phyloP scores from a whole-genome alignment of 2,797 vertebrate species.

The Picus viridis region DNA sequence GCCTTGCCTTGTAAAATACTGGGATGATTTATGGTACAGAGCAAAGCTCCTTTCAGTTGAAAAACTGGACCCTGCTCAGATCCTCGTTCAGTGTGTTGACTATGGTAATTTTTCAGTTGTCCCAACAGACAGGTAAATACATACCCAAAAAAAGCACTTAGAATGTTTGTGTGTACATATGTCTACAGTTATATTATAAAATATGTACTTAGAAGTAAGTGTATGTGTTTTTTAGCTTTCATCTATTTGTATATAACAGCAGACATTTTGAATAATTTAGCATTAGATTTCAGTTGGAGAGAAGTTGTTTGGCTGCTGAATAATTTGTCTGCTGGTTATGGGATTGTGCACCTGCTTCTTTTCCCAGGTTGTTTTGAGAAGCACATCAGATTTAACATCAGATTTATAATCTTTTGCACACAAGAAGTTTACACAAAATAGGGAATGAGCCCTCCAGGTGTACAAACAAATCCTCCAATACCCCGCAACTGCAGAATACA shows the following conservation, averaged over 20 bases:
- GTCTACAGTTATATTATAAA: neutral
- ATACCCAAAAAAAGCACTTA: neutral
- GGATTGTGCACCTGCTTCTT: neutral
- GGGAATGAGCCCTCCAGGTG: neutral
- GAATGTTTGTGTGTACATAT: neutral
- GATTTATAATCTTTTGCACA: neutral
- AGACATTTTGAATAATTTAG: neutral
- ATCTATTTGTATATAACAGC: neutral
- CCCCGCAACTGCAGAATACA: neutral
- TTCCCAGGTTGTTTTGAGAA: neutral
- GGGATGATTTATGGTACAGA: conserved; percentile 88
- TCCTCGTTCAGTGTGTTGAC: conserved; percentile 91
- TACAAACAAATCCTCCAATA: neutral
- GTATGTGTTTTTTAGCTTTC: neutral
- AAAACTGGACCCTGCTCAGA: conserved; percentile 78
- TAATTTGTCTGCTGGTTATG: neutral
- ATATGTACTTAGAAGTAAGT: rapidly evolving
- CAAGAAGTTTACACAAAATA: neutral
- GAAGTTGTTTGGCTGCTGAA: neutral
- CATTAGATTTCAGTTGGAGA: neutral
- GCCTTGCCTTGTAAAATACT: conserved; percentile 90
- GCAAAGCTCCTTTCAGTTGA: conserved; percentile 83
- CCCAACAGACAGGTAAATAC: conserved; percentile 82
- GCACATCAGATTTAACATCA: neutral
- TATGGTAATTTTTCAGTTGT: conserved; percentile 88